phyloP scores from a whole-genome alignment of 2,888 invertebrate genomes.

The Amiota minor region DNA sequence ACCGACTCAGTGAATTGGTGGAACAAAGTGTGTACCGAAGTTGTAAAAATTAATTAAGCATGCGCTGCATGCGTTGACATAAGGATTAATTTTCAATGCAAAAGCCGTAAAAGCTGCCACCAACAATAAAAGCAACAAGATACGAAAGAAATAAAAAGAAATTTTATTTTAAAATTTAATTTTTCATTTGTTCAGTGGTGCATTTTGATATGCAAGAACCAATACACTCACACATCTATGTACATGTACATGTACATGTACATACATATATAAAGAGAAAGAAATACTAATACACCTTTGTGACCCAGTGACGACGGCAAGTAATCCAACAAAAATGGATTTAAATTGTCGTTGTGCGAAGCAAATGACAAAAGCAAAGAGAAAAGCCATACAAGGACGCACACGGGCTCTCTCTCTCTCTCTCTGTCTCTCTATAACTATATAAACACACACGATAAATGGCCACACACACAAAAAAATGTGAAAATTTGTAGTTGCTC shows the following conservation, averaged over 20 bases:
- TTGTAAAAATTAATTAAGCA: slow-evolving; percentile 64
- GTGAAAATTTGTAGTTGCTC: too few relatives aligned
- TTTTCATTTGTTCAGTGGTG: slow-evolving; percentile 24
- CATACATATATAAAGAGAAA: not conserved
- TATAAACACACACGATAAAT: not conserved
- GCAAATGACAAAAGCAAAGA: not conserved
- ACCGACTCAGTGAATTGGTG: not conserved
- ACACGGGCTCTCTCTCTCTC: too few relatives aligned
- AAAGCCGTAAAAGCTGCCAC: not conserved
- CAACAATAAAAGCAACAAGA: slow-evolving; percentile 12
- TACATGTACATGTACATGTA: not conserved
- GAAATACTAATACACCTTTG: not conserved
- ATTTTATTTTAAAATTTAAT: slow-evolving; percentile 30
- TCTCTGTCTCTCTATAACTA: not conserved
- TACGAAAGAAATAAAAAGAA: not conserved
- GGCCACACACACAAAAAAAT: too few relatives aligned
- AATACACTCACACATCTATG: not conserved
- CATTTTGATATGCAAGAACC: slow-evolving; percentile 5
- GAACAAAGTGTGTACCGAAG: slow-evolving; percentile 35
- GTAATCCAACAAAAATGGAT: slow-evolving; percentile 41
- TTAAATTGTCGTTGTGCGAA: slow-evolving; percentile 42
- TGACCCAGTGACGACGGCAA: slow-evolving; percentile 36
- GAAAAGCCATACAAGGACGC: not conserved
- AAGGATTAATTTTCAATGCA: slow-evolving; percentile 33
- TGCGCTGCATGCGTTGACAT: slow-evolving; percentile 36